Conservation (phyloP, 1,140 invertebrate species). For the Bombus pyrosoma region DNA sequence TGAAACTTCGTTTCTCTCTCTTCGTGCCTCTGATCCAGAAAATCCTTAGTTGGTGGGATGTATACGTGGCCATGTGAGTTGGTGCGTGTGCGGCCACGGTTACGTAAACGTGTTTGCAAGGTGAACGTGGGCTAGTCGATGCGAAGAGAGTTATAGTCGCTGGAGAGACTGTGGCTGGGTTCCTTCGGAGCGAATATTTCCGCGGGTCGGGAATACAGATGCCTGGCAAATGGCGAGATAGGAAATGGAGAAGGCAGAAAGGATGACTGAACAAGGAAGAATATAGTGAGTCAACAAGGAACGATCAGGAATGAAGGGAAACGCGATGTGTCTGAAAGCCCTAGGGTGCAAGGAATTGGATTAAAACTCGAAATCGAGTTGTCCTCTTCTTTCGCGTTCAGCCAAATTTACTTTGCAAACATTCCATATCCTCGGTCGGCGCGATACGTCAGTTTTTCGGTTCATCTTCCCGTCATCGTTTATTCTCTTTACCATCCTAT, state of each 20-base stretch:
- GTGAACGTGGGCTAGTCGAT: background rate
- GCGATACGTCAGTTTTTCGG: conserved; percentile 27
- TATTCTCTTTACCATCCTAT: background rate
- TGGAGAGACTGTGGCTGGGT: background rate
- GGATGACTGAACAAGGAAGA: conserved; percentile 9
- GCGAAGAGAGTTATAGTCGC: background rate
- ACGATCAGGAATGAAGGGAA: conserved; percentile 22
- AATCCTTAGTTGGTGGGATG: background rate
- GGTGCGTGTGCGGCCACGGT: background rate
- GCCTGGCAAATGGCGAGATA: background rate
- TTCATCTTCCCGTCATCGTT: conserved; percentile 31
- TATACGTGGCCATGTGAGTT: too few species aligned
- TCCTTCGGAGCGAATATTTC: conserved; percentile 31
- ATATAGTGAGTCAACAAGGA: conserved; percentile 1
- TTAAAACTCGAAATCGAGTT: conserved; percentile 80
- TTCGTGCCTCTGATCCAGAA: background rate
- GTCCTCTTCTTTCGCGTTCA: conserved; percentile 57
- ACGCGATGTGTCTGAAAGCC: conserved; percentile 41
- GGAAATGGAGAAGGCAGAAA: conserved; percentile 1
- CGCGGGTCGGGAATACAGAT: conserved; percentile 31
- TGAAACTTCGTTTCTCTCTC: conserved; percentile 2
- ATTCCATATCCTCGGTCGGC: conserved; percentile 67
- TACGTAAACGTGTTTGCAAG: background rate
- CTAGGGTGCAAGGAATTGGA: conserved; percentile 66
- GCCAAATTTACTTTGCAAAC: conserved; percentile 78